Evolutionary conservation across 2,797 vertebrate genomes (phyloP).

Genomic region (Argya squamiceps): DNA sequence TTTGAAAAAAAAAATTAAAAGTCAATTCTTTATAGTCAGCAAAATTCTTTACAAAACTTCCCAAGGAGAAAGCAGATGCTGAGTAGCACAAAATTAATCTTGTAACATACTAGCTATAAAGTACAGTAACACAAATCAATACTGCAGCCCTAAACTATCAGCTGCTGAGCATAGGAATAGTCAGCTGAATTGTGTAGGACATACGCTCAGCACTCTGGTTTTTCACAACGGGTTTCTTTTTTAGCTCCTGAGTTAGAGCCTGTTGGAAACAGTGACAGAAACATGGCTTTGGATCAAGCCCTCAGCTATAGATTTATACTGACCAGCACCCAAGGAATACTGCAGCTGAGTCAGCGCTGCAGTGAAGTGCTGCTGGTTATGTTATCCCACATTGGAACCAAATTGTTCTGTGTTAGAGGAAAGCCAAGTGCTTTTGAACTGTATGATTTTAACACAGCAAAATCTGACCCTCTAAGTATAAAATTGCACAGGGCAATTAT

Average conservation of each 20-base stretch:
- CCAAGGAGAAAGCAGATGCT: conserved; percentile 62
- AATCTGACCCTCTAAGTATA: conserved; percentile 6
- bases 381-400: background rate
- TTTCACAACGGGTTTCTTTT: background rate
- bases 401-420: background rate
- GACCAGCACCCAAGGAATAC: background rate
- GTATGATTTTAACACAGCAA: background rate
- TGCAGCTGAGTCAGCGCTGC: conserved; percentile 35
- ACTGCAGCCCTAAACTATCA: conserved; percentile 27
- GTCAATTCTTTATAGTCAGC: conserved; percentile 42
- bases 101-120: conserved; percentile 65
- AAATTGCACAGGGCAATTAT: background rate
- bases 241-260: conserved; percentile 3
- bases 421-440: background rate
- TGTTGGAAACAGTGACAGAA: conserved; percentile 4
- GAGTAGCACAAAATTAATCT: conserved; percentile 67
- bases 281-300: conserved; percentile 7
- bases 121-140: conserved; percentile 70
- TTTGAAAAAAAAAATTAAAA: background rate
- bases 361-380: background rate
- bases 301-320: background rate
- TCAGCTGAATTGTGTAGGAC: conserved; percentile 31
- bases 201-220: background rate
- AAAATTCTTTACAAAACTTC: conserved; percentile 55
- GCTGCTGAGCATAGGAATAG: conserved; percentile 25